phyloP scores from a whole-genome alignment of 1,140 invertebrate species.

The Megalopta genalis region DNA sequence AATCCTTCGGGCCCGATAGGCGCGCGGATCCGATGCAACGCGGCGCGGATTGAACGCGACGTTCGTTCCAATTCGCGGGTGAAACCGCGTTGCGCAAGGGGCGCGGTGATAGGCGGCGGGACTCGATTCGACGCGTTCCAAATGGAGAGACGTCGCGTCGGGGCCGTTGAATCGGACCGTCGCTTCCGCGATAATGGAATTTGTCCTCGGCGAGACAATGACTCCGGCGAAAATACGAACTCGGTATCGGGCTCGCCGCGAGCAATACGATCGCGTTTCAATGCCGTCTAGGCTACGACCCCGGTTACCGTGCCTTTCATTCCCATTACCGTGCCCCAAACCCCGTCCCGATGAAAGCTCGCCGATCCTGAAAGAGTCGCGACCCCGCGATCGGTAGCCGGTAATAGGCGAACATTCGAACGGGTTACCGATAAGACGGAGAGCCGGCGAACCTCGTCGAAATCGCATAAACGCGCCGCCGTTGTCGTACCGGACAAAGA shows the following conservation, averaged over 20 bases:
- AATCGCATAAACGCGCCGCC: too few relatives aligned
- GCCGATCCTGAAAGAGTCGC: neutral
- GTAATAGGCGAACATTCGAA: neutral
- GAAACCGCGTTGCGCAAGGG: neutral
- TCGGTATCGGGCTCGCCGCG: neutral
- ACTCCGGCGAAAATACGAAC: neutral
- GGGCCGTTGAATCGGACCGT: neutral
- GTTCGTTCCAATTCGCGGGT: neutral
- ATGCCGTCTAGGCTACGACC: neutral
- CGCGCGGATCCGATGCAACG: too few relatives aligned
- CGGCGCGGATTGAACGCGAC: too few relatives aligned
- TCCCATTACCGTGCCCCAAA: neutral
- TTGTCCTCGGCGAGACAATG: neutral
- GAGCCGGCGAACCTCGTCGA: too few relatives aligned
- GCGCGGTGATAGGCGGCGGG: neutral
- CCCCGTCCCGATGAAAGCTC: neutral
- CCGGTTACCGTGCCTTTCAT: neutral
- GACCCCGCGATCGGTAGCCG: neutral
- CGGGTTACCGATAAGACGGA: neutral
- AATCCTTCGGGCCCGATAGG: too few relatives aligned
- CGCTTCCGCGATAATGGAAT: constrained; percentile 4
- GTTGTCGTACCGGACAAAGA: too few relatives aligned
- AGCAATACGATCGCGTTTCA: neutral
- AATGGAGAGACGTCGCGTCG: neutral
- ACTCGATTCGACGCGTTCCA: neutral